phyloP scores from a whole-genome alignment of 2,888 invertebrate genomes.

The Phalangium opilio region DNA sequence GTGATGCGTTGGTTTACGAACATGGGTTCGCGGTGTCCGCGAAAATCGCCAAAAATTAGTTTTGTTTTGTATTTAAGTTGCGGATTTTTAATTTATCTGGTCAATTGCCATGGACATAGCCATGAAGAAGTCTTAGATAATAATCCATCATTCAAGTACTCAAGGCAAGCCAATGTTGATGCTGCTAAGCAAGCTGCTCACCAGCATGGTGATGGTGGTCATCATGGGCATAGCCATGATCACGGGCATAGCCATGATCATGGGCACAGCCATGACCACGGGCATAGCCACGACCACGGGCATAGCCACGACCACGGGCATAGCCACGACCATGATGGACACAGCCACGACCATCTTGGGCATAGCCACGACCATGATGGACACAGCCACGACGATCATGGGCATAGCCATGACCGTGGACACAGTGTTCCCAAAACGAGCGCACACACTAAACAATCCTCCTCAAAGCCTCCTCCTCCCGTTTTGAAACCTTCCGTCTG shows the following conservation, averaged over 20 bases:
- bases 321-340: neutral
- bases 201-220: slow-evolving; percentile 5
- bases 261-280: neutral
- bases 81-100: neutral
- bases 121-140: slow-evolving; percentile 32
- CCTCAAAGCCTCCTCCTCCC: slow-evolving; percentile 2
- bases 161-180: slow-evolving; percentile 46
- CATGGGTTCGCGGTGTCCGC: too few relatives aligned
- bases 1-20: too few relatives aligned
- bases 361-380: slow-evolving; percentile 13
- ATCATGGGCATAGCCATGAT: slow-evolving; percentile 13
- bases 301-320: slow-evolving; percentile 13
- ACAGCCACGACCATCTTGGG: neutral
- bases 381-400: slow-evolving; percentile 7
- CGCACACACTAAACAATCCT: neutral
- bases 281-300: neutral
- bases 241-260: slow-evolving; percentile 14
- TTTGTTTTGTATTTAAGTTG: too few relatives aligned
- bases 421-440: neutral
- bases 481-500: slow-evolving; percentile 38
- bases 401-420: neutral
- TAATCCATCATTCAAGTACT: slow-evolving; percentile 64
- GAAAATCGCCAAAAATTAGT: too few relatives aligned
- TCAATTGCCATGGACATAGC: slow-evolving; percentile 5
- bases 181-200: slow-evolving; percentile 1